Evolutionary conservation across 2,888 invertebrate genomes (phyloP).

Genomic region (Meloe dianella): DNA sequence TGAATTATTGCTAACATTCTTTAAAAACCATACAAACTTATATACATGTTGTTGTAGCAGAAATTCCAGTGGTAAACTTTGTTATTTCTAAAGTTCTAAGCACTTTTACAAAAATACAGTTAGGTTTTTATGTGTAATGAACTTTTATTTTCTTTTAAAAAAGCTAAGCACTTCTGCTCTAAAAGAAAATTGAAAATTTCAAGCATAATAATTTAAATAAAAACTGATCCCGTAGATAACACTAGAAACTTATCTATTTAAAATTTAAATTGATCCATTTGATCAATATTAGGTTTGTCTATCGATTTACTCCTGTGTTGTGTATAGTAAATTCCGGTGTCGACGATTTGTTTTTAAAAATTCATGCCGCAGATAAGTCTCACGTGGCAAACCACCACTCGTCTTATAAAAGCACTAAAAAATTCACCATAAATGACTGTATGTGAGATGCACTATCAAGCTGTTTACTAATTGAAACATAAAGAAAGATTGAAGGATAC

Average conservation of each 20-base stretch:
- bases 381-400: too few relatives aligned
- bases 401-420: too few relatives aligned
- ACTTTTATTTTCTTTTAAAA: not conserved
- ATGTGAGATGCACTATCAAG: not conserved
- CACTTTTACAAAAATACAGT: not conserved
- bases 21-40: not conserved
- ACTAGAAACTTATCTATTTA: too few relatives aligned
- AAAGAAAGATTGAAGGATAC: too few relatives aligned
- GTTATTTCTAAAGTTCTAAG: not conserved
- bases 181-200: not conserved
- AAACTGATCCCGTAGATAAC: not conserved
- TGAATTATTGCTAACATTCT: slow-evolving; percentile 2
- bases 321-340: too few relatives aligned
- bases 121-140: not conserved
- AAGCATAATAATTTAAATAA: not conserved
- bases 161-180: not conserved
- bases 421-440: too few relatives aligned
- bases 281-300: too few relatives aligned
- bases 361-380: too few relatives aligned
- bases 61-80: not conserved
- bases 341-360: too few relatives aligned
- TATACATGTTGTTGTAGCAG: not conserved
- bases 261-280: too few relatives aligned
- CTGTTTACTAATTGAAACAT: not conserved
- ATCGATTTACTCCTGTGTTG: too few relatives aligned